Evolutionary conservation across 2,797 vertebrate genomes (phyloP).

Genomic region (Podarcis siculus): DNA sequence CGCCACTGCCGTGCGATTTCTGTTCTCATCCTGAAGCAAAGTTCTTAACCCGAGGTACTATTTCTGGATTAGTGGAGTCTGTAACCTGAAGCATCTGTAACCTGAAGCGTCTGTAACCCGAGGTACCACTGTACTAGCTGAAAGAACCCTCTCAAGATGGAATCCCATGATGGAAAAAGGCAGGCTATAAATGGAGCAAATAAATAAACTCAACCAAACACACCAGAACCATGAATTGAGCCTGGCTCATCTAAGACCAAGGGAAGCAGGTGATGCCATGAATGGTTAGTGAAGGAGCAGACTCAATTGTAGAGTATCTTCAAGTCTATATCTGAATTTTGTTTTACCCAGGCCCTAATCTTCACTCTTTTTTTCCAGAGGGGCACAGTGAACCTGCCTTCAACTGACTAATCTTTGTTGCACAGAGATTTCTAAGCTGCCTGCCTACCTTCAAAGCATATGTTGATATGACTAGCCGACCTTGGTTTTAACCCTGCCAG

Average conservation of each 20-base stretch:
- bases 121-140: background rate
- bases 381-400: background rate
- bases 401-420: background rate
- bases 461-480: background rate
- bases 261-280: too few species aligned
- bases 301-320: background rate
- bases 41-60: too few species aligned
- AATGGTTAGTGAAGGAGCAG: background rate
- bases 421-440: background rate
- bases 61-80: too few species aligned
- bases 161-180: background rate
- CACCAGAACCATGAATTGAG: too few species aligned
- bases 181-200: background rate
- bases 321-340: background rate
- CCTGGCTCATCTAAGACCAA: too few species aligned
- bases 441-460: background rate
- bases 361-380: background rate
- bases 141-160: background rate
- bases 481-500: background rate
- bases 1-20: too few species aligned
- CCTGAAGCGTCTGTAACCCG: too few species aligned
- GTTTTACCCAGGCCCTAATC: background rate
- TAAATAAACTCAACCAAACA: too few species aligned
- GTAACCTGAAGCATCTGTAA: too few species aligned
- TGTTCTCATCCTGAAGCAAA: too few species aligned